These are phyloP conservation scores for Jaculus jaculus DNA, from an alignment of 2,113 vertebrate genomes.

Conservation along the genomic window DNA sequence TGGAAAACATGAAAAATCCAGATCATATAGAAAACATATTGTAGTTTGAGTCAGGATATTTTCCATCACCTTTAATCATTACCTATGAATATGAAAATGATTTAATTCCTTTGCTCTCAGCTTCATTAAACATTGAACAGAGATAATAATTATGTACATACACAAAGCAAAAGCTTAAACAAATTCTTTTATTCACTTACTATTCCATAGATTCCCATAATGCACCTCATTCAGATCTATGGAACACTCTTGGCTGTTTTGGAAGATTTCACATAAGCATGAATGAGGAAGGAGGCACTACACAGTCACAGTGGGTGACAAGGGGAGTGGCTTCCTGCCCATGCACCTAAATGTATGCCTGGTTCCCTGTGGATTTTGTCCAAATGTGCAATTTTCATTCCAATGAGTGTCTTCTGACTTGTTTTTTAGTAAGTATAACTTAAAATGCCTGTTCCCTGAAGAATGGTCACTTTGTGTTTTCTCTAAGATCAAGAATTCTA, in stretches of 20 bases:
- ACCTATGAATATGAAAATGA: not conserved
- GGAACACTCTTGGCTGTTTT: not conserved
- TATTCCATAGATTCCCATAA: not conserved
- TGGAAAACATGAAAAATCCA: constrained; percentile 25
- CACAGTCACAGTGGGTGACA: not conserved
- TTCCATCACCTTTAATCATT: not conserved
- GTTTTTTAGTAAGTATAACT: not conserved
- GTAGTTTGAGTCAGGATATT: not conserved
- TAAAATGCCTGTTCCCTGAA: not conserved
- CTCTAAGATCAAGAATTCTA: not conserved
- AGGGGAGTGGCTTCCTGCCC: not conserved
- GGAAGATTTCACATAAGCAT: not conserved
- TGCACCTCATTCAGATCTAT: not conserved
- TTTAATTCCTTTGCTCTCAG: not conserved
- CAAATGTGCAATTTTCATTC: not conserved
- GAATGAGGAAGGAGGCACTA: not conserved
- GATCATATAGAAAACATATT: not conserved
- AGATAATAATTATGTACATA: not conserved
- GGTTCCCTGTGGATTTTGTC: not conserved
- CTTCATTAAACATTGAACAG: not conserved
- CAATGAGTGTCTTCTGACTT: not conserved
- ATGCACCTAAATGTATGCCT: not conserved
- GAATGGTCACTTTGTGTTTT: not conserved
- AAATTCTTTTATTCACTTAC: not conserved
- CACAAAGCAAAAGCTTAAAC: not conserved